Conservation (phyloP, 2,113 vertebrate species). For the Columba janthina region DNA sequence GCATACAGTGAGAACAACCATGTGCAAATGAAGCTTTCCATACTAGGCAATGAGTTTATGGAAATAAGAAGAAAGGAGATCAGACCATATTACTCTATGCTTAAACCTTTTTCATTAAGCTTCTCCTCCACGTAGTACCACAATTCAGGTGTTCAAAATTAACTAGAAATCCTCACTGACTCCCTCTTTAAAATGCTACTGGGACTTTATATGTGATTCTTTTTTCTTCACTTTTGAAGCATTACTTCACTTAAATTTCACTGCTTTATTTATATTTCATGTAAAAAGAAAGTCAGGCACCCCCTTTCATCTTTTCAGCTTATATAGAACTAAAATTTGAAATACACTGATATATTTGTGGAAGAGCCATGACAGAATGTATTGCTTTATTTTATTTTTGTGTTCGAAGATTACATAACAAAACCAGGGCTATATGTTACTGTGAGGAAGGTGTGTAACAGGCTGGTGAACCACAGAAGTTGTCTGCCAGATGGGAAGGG, state of each 20-base stretch:
- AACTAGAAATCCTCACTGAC: not conserved
- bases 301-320: not conserved
- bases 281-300: not conserved
- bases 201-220: not conserved
- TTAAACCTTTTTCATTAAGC: not conserved
- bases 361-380: not conserved
- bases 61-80: not conserved
- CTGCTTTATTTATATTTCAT: not conserved
- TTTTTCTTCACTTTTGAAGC: not conserved
- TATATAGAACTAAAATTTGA: not conserved
- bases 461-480: not conserved
- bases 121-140: not conserved
- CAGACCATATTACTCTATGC: not conserved
- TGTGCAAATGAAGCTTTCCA: constrained; percentile 2
- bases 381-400: not conserved
- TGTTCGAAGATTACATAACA: not conserved
- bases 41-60: constrained; percentile 9
- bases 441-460: not conserved
- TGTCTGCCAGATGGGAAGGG: not conserved
- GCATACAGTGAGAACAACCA: constrained; percentile 18
- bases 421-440: not conserved
- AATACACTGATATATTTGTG: not conserved
- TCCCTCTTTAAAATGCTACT: not conserved
- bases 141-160: not conserved
- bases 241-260: not conserved